Percentiles rank a stretch among this genome's conserved stretches.
These are phyloP conservation scores for Desmodus rotundus DNA, from an alignment of 2,113 vertebrate species.

Conservation along the genomic window DNA sequence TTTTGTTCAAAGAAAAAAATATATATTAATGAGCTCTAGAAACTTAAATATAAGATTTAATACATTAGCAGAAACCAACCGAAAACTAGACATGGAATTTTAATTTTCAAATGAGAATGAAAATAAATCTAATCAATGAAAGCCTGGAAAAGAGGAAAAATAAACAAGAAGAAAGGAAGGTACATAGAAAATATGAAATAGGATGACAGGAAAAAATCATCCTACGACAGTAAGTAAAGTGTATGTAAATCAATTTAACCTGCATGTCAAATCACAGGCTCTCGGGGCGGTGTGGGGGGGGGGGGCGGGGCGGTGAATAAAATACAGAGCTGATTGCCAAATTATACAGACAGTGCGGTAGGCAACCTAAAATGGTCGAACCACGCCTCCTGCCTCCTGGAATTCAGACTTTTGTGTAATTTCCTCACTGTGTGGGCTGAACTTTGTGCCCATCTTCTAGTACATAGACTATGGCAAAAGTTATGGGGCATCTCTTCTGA, in stretches of 20 bases:
- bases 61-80: background rate
- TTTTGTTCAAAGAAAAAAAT: background rate
- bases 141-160: background rate
- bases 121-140: background rate
- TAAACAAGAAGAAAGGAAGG: background rate
- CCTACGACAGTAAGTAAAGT: background rate
- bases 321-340: background rate
- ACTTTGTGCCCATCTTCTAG: background rate
- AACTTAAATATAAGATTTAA: background rate
- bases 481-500: background rate
- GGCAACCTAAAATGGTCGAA: background rate
- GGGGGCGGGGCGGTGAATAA: no score
- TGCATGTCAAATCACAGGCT: background rate
- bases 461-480: background rate
- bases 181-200: background rate
- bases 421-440: background rate
- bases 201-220: background rate
- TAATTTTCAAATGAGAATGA: background rate
- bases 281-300: background rate
- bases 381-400: background rate
- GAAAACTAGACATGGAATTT: background rate
- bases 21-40: background rate
- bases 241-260: background rate
- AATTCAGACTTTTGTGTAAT: background rate
- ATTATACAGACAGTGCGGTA: background rate